phyloP scores from a whole-genome alignment of 1,140 invertebrate species.

The Danaus plexippus region DNA sequence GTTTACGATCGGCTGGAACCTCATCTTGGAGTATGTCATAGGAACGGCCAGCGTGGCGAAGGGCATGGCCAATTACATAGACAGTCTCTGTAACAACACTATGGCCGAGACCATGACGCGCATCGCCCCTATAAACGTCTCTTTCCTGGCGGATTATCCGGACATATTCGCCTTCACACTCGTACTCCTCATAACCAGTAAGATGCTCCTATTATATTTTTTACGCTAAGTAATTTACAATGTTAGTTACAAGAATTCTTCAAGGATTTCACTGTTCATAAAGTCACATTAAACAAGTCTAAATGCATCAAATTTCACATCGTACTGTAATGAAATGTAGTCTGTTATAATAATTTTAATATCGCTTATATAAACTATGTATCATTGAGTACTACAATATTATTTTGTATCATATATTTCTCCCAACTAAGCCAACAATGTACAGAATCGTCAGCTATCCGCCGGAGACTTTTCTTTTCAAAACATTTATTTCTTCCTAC shows the following conservation, averaged over 20 bases:
- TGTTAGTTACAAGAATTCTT: not conserved
- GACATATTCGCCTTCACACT: conserved; percentile 85
- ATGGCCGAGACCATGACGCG: conserved; percentile 80
- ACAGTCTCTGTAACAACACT: conserved; percentile 81
- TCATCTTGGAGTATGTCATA: conserved; percentile 92
- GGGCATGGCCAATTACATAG: conserved; percentile 91
- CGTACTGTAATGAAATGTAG: not conserved
- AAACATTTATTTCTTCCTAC: too few species aligned
- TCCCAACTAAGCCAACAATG: too few species aligned
- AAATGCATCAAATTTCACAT: conserved; percentile 1
- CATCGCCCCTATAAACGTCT: conserved; percentile 79
- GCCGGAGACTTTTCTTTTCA: too few species aligned
- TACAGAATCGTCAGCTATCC: too few species aligned
- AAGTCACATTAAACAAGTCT: not conserved
- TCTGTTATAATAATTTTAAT: too few species aligned
- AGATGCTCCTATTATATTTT: conserved; percentile 22
- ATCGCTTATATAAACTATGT: too few species aligned
- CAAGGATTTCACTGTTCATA: not conserved
- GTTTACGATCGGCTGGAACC: conserved; percentile 90
- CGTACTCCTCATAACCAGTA: conserved; percentile 76
- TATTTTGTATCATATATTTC: too few species aligned
- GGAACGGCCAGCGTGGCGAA: conserved; percentile 88
- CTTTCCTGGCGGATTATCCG: conserved; percentile 84
- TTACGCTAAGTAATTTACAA: not conserved
- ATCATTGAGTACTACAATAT: too few species aligned